Conservation (phyloP, 2,797 vertebrate genomes). For the Aselliscus stoliczkanus region DNA sequence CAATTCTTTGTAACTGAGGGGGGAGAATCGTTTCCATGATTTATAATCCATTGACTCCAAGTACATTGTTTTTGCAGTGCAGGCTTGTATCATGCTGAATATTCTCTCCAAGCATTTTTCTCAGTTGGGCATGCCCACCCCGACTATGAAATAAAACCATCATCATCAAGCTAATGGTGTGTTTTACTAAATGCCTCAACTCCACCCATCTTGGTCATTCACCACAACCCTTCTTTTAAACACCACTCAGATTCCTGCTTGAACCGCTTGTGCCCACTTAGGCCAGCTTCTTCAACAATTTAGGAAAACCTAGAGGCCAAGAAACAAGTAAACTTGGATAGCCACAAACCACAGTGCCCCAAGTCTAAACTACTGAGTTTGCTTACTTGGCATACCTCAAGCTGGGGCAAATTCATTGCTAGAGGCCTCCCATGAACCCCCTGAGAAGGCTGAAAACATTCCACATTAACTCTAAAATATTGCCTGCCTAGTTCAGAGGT, state of each 20-base stretch:
- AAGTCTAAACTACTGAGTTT: constrained; percentile 33
- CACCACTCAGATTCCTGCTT: constrained; percentile 9
- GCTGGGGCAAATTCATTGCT: neutral
- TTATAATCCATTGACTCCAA: neutral
- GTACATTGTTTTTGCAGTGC: neutral
- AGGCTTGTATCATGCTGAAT: neutral
- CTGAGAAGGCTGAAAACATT: neutral
- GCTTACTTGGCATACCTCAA: constrained; percentile 48
- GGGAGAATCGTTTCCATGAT: neutral
- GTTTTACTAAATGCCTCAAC: neutral
- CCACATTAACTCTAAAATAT: neutral
- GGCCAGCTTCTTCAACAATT: constrained; percentile 7
- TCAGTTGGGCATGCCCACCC: neutral
- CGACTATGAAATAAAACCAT: neutral
- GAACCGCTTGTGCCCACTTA: neutral
- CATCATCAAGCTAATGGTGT: neutral
- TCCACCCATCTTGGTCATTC: constrained; percentile 18
- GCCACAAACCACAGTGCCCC: constrained; percentile 36
- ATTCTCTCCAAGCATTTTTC: neutral
- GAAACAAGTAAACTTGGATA: constrained; percentile 58
- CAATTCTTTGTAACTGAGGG: neutral
- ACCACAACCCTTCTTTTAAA: constrained; percentile 53
- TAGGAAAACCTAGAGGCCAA: constrained; percentile 29
- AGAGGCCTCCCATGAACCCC: neutral
- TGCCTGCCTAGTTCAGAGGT: neutral